Evolutionary conservation across 2,113 vertebrate genomes (phyloP), one percentile per base, ranked within the genome.

Genomic region (Neogobius melanostomus): DNA sequence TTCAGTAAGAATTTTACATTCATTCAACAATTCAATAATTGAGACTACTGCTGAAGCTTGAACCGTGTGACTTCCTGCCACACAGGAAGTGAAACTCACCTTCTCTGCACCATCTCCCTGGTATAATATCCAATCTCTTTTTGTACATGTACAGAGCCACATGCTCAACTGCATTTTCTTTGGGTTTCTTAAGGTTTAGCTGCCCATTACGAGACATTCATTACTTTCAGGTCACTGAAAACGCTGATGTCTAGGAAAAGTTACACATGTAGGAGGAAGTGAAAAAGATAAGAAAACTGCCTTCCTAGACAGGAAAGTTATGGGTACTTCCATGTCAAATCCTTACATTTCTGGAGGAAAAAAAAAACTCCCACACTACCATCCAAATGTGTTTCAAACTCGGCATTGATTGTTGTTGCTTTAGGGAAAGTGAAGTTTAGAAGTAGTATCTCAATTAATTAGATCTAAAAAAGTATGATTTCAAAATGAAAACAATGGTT

Each of bases 71-170:
- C 86, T 88, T 91, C 89, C 89, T 88, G 88, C 82, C 68, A 83
- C 54, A 87, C 84, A 91, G 89, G 85, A 91, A 88, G 84, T 80
- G 75, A 47, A n/a, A 88, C 86, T 83, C 81, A 68, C 86, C 82
- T 82, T 92, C 91, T 89, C 90, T 91, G 87, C 87, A 80, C 66
- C 1, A 54, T 79, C 64, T 54, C 7, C 56, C 28, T 57, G 11
- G n/a, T 42, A 11, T 6, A 14, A 51, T 15, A 11, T 11, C 16
- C 42, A 15, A 44, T 9, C 59, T 61, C 14, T 61, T 16, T 9
- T 61, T 14, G 44, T 10, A 16, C 44, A 17, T 17, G 10, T 43
- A 12, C n/a, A 44, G 12, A 45, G 7, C 14, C 42, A 45, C 44
- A 44, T 6, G 42, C 59, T 45, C n/a, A 45, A 48, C 16, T n/a